Percentiles rank a stretch among this genome's conserved stretches.
phyloP scores from a whole-genome alignment of 2,797 vertebrate genomes.

The Falco rusticolus region DNA sequence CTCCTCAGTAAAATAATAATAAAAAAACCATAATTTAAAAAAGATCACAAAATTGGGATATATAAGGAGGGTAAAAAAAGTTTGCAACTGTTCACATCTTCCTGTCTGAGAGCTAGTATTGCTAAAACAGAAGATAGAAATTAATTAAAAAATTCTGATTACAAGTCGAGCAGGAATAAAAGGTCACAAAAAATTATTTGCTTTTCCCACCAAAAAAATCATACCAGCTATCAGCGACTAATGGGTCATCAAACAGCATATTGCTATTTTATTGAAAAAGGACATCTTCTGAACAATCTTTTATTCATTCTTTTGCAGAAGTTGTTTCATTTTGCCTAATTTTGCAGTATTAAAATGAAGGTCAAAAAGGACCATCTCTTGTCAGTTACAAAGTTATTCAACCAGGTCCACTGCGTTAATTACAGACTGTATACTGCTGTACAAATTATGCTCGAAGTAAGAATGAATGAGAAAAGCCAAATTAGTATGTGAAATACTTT shows the following conservation, averaged over 20 bases:
- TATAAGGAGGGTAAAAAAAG: too few species aligned
- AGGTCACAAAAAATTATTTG: neutral
- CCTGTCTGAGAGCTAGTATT: neutral
- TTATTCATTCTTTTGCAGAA: neutral
- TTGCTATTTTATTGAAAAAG: neutral
- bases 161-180: neutral
- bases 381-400: constrained; percentile 25
- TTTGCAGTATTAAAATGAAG: constrained; percentile 40
- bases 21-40: too few species aligned
- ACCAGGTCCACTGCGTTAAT: neutral
- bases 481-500: neutral
- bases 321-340: constrained; percentile 11
- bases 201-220: neutral
- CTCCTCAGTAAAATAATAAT: neutral
- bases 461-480: constrained; percentile 5
- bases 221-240: neutral
- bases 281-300: neutral
- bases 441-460: constrained; percentile 1
- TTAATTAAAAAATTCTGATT: neutral
- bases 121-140: neutral
- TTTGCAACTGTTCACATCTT: neutral
- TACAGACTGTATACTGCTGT: neutral
- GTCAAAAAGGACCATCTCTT: neutral
- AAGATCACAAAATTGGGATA: neutral
- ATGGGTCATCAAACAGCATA: neutral